Evolutionary conservation across 2,888 invertebrate species (phyloP).

Genomic region (Octonoba sinensis): DNA sequence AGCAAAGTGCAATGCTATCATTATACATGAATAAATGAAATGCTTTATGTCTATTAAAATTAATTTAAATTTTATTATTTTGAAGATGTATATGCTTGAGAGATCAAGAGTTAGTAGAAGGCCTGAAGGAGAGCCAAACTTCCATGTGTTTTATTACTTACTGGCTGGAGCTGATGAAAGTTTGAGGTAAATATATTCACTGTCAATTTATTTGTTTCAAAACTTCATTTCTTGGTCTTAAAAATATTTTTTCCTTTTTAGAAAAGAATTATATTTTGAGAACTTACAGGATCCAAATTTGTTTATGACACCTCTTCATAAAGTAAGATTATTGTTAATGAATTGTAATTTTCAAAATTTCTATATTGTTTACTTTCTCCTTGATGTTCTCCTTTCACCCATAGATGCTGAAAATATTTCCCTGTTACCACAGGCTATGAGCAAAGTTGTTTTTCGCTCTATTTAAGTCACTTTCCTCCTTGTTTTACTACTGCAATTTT

Average conservation of each 20-base stretch:
- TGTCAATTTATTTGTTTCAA: not conserved
- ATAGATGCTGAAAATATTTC: too few species aligned
- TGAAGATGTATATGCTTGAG: conserved; percentile 82
- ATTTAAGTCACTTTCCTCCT: too few species aligned
- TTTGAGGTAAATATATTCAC: conserved; percentile 74
- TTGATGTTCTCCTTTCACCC: not conserved
- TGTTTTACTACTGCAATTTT: too few species aligned
- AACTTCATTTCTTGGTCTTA: not conserved
- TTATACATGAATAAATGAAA: too few species aligned
- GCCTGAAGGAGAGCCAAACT: conserved; percentile 80
- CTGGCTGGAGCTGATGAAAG: conserved; percentile 81
- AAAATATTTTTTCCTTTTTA: conserved; percentile 54
- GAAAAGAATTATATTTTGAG: conserved; percentile 85
- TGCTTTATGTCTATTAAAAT: too few species aligned
- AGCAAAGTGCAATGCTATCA: too few species aligned
- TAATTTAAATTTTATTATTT: conserved; percentile 7
- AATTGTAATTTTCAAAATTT: not conserved
- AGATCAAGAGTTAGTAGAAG: conserved; percentile 80
- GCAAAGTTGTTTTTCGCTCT: too few species aligned
- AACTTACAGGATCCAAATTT: conserved; percentile 82
- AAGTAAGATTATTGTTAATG: conserved; percentile 71
- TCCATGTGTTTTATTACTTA: conserved; percentile 80
- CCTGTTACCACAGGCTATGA: too few species aligned
- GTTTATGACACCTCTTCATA: conserved; percentile 83
- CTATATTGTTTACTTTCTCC: not conserved